Base-by-base conservation (phyloP, 2,888 invertebrate genomes). In the Mycalesis mineus region DNA sequence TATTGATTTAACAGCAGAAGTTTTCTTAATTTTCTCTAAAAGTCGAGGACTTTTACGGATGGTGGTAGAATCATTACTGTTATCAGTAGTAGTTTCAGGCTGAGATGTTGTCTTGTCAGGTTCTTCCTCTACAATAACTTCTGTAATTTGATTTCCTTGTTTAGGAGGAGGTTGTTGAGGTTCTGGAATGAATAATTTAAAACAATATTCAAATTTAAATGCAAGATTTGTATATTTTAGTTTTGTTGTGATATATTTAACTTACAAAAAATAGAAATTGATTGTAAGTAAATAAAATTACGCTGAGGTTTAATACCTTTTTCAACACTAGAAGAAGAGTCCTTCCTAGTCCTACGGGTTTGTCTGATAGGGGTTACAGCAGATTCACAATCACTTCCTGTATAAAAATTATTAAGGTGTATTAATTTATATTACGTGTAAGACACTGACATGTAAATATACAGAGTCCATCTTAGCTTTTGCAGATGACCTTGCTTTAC, bases 371-470 rank as follows among this genome's bases (percentile, higher is more conserved):
- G 85, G 57, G 88, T 86, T 2, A 70, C 36, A 31, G 78, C 63
- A 33, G 77, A 63, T 70, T 88, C 88, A 67, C 68, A 82, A 53
- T 88, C 88, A 74, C 88, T 88, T n/a, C 82, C 88, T 89, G 72
- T 60, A 80, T 78, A 58, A 39, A 13, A 28, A 14, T 22, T n/a
- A 14, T 11, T 53, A n/a, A 11, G 22, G n/a, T n/a, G n/a, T n/a
- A n/a, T n/a, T n/a, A n/a, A n/a, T n/a, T n/a, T n/a, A n/a, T n/a
- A n/a, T n/a, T n/a, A n/a, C n/a, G n/a, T n/a, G n/a, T n/a, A n/a
- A n/a, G n/a, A n/a, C n/a, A n/a, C n/a, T n/a, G n/a, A n/a, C n/a
- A n/a, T n/a, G n/a, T n/a, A n/a, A n/a, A n/a, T n/a, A n/a, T n/a
- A n/a, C n/a, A n/a, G n/a, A n/a, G n/a, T n/a, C n/a, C n/a, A n/a